phyloP scores from a whole-genome alignment of 2,113 vertebrate genomes.

The Pangasianodon gigas region DNA sequence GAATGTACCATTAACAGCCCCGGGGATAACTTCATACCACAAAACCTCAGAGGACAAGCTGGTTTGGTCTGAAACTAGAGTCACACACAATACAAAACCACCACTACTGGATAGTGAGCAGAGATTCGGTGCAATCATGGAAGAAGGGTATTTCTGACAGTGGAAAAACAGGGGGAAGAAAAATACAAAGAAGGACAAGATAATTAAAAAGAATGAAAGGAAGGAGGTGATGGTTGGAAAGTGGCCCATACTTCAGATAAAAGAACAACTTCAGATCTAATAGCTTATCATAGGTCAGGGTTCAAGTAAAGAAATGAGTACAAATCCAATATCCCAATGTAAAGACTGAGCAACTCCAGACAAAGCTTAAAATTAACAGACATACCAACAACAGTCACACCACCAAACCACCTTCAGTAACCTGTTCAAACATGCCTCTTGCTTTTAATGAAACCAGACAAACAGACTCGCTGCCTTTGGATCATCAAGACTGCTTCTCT shows the following conservation, averaged over 20 bases:
- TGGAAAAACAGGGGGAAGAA: neutral
- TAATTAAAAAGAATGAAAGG: neutral
- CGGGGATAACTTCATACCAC: neutral
- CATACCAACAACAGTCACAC: neutral
- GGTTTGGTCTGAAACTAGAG: neutral
- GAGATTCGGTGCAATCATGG: neutral
- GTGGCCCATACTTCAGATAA: neutral
- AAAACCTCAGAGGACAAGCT: neutral
- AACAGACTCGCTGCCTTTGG: neutral
- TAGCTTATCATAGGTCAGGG: neutral
- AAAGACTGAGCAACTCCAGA: neutral
- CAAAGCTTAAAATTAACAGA: neutral
- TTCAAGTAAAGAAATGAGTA: neutral
- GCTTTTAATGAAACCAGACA: neutral
- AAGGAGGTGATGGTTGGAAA: neutral
- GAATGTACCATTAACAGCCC: neutral
- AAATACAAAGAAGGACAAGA: neutral
- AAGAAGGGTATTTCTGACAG: neutral
- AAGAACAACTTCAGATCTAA: neutral
- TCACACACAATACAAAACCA: neutral
- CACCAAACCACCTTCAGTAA: conserved; percentile 16
- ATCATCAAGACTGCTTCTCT: conserved; percentile 39
- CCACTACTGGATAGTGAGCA: neutral
- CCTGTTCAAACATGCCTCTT: neutral
- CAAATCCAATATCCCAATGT: neutral